Evolutionary conservation across 2,888 invertebrate species (phyloP).

Genomic region (Cristatella mucedo): DNA sequence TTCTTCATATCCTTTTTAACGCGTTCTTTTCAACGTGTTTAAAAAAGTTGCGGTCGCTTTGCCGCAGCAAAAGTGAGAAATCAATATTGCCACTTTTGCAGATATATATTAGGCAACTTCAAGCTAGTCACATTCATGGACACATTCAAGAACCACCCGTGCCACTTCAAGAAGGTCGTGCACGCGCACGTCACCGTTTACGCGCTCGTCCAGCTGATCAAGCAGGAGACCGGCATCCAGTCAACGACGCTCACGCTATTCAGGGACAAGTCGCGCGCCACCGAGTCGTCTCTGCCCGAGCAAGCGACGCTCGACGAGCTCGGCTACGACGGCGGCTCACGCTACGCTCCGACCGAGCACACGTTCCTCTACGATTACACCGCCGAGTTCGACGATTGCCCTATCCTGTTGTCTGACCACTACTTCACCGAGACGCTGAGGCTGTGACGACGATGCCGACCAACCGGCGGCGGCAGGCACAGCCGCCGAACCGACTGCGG

Average conservation of each 20-base stretch:
- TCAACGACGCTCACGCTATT: constrained; percentile 28
- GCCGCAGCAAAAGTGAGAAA: too few relatives aligned
- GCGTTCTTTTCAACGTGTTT: too few relatives aligned
- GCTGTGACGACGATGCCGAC: too few relatives aligned
- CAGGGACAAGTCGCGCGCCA: constrained; percentile 21
- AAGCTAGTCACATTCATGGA: constrained; percentile 27
- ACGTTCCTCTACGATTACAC: constrained; percentile 30
- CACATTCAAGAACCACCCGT: constrained; percentile 21
- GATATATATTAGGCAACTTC: constrained; percentile 21
- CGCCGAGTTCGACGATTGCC: constrained; percentile 30
- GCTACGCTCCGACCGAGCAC: constrained; percentile 23
- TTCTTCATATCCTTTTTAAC: too few relatives aligned
- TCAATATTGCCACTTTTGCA: too few relatives aligned
- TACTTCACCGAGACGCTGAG: constrained; percentile 25
- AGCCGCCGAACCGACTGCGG: too few relatives aligned
- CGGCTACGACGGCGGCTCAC: constrained; percentile 23
- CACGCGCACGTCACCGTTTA: constrained; percentile 24
- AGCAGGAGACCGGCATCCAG: constrained; percentile 20
- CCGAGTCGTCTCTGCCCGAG: constrained; percentile 20
- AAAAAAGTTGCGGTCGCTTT: too few relatives aligned
- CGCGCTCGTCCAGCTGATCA: constrained; percentile 23
- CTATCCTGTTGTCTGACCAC: constrained; percentile 30
- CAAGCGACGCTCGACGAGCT: constrained; percentile 23
- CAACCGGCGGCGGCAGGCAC: too few relatives aligned
- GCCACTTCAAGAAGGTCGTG: constrained; percentile 25